Evolutionary conservation across 2,888 invertebrate species (phyloP).

Genomic region (Ptychoptera contaminata): DNA sequence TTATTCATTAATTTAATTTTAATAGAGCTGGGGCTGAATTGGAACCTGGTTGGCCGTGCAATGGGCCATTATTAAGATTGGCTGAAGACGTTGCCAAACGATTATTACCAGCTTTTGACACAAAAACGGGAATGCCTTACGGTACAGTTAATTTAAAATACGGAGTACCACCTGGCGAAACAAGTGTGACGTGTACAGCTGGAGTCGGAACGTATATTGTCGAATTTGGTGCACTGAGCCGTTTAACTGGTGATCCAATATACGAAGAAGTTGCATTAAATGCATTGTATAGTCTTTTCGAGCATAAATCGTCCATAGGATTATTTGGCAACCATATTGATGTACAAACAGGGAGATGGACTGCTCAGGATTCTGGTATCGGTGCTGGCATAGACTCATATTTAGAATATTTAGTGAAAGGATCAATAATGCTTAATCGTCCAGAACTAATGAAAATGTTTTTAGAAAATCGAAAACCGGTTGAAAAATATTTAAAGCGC

Average conservation of each 20-base stretch:
- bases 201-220: slow-evolving; percentile 94
- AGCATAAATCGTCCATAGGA: slow-evolving; percentile 71
- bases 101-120: slow-evolving; percentile 79
- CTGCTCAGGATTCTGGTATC: slow-evolving; percentile 94
- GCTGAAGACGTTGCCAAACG: slow-evolving; percentile 92
- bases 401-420: slow-evolving; percentile 97
- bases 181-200: slow-evolving; percentile 93
- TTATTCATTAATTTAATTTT: slow-evolving; percentile 6
- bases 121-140: slow-evolving; percentile 91
- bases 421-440: slow-evolving; percentile 73
- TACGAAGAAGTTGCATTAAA: slow-evolving; percentile 92
- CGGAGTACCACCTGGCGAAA: slow-evolving; percentile 90
- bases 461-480: slow-evolving; percentile 54
- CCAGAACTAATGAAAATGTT: slow-evolving; percentile 89
- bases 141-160: slow-evolving; percentile 86
- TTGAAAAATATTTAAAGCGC: slow-evolving; percentile 73
- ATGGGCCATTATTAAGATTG: slow-evolving; percentile 78
- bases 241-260: slow-evolving; percentile 83
- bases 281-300: slow-evolving; percentile 78
- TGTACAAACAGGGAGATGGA: slow-evolving; percentile 89
- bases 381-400: slow-evolving; percentile 95
- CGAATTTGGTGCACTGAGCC: slow-evolving; percentile 88
- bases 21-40: slow-evolving; percentile 56
- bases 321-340: slow-evolving; percentile 95
- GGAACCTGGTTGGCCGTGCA: slow-evolving; percentile 95